Evolutionary conservation across 2,888 invertebrate species (phyloP), one percentile per base, ranked within the genome.

Genomic region (Himalopsyche japonica): DNA sequence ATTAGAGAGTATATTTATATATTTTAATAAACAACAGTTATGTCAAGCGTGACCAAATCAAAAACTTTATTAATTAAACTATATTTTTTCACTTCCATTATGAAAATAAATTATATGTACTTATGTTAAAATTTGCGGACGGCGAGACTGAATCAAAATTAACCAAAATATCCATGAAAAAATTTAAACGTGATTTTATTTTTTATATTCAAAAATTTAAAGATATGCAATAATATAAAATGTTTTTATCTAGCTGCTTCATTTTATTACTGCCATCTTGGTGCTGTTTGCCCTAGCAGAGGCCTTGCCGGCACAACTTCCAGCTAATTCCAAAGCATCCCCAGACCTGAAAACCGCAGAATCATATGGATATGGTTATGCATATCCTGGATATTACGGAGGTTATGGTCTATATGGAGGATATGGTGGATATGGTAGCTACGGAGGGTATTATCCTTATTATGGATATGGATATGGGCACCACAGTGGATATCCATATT

Each of bases 331-430:
- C 57, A 87, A 4, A 3, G 91, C 90, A 3, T 90, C 91, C 27
- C 91, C 90, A 18, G 92, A 92, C 86, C 88, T 92, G 1, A 91
- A 92, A 86, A 89, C 92, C 0, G 91, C 91, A 0, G 92, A 92
- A 0, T 90, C 92, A 0, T 90, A 90, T 84, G 92, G 90, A 89
- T 91, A 91, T 0, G 90, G 90, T 0, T 88, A 89, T 47, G 87
- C 87, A 76, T 82, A 85, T 76, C 85, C 85, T 3, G 82, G 80
- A 27, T 82, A 82, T n/a, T 85, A 85, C 37, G 89, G 89, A 0
- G 88, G 88, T 49, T 85, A 87, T 12, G 88, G 88, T 0, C 83
- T 85, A 34, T 87, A 85, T 80, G 88, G 88, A 1, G 88, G 89
- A 0, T 89, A 88, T 76, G 83, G 89, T 32, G 88, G 89, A 0